A percentile compares a stretch with the other conserved stretches of the same genome.
These are phyloP conservation scores for Scelioninae gen. 2 DNA, from an alignment of 2,888 invertebrate genomes.

Conservation along the genomic window DNA sequence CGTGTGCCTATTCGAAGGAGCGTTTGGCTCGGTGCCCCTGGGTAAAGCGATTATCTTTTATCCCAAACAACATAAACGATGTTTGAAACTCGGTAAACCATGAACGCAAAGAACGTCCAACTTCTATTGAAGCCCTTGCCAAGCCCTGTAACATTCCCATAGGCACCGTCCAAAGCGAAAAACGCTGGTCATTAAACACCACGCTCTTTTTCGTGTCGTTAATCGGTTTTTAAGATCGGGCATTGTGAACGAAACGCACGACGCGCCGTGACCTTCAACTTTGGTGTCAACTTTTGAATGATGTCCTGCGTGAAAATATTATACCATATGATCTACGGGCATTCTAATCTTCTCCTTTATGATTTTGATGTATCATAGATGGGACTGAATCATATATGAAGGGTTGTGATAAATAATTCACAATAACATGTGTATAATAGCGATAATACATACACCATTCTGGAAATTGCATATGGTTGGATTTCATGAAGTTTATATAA, in stretches of 20 bases:
- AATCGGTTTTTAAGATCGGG: slow-evolving; percentile 45
- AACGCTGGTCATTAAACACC: slow-evolving; percentile 43
- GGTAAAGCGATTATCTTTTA: slow-evolving; percentile 71
- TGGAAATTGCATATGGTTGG: no score
- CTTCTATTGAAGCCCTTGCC: slow-evolving; percentile 54
- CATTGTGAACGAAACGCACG: slow-evolving; percentile 1
- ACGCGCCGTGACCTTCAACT: slow-evolving; percentile 15
- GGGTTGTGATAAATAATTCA: no score
- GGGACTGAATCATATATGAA: no score
- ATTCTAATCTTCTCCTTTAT: no score
- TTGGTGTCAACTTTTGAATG: slow-evolving; percentile 39
- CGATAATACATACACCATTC: no score
- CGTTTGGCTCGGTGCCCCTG: slow-evolving; percentile 67
- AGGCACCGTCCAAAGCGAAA: slow-evolving; percentile 47
- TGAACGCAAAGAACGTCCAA: slow-evolving; percentile 60
- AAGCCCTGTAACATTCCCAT: slow-evolving; percentile 48
- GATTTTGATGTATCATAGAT: no score
- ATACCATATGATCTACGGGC: no score
- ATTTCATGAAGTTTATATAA: no score
- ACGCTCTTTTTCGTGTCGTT: slow-evolving; percentile 38
- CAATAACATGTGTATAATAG: no score
- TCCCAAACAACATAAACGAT: slow-evolving; percentile 69
- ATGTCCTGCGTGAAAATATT: no score
- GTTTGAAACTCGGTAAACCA: slow-evolving; percentile 62
- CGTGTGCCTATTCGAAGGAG: slow-evolving; percentile 68